phyloP scores from a whole-genome alignment of 2,113 vertebrate species.

The Aegotheles bennettii region DNA sequence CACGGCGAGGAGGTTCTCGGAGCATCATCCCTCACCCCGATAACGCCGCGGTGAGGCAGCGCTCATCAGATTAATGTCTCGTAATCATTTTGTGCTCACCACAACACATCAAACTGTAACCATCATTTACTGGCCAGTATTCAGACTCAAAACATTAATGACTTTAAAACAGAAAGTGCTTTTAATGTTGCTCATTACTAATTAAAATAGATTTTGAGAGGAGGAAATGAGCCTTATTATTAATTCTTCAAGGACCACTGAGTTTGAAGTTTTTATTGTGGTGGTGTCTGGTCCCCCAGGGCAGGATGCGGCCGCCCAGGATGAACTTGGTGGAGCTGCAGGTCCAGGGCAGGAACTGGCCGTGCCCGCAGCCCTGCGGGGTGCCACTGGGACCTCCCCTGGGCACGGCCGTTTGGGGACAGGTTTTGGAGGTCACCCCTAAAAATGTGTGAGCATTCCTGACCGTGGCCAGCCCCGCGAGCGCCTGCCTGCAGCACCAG shows the following conservation, averaged over 20 bases:
- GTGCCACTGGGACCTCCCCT: neutral
- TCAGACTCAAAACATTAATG: neutral
- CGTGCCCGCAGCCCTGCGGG: neutral
- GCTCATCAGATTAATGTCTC: neutral
- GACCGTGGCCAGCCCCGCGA: rapidly evolving
- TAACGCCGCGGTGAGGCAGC: neutral
- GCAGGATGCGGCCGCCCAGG: neutral
- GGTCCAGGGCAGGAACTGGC: neutral
- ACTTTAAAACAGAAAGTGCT: slow-evolving; percentile 21
- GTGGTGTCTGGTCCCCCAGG: rapidly evolving
- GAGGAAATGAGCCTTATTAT: slow-evolving; percentile 46
- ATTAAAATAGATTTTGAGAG: slow-evolving; percentile 6
- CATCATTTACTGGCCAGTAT: neutral
- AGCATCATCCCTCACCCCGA: neutral
- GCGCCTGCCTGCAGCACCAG: neutral
- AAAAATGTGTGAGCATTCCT: rapidly evolving
- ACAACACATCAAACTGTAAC: neutral
- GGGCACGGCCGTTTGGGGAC: rapidly evolving
- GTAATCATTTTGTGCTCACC: neutral
- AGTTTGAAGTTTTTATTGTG: neutral
- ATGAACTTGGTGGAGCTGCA: neutral
- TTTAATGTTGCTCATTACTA: slow-evolving; percentile 25
- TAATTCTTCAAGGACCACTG: neutral
- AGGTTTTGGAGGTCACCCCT: neutral
- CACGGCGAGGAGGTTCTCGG: neutral